Evolutionary conservation across 2,888 invertebrate species (phyloP), one percentile per base, ranked within the genome.

Genomic region (Ametastegia equiseti): DNA sequence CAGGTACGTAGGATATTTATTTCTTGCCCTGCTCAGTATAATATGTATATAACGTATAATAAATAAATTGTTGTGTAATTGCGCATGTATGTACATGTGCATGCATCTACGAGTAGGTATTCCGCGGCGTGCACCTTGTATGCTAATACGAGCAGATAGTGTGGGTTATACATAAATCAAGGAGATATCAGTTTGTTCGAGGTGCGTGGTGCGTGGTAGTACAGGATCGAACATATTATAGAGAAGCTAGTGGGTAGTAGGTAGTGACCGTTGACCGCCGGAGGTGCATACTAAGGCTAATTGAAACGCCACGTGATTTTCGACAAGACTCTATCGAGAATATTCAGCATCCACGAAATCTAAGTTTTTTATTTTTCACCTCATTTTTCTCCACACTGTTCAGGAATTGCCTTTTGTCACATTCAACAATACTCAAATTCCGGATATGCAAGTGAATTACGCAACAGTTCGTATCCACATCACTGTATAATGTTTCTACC

Each of bases 101-200:
- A 19, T n/a, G n/a, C n/a, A 39, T 33, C 65, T 39, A 39, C 23
- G 15, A 11, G 2, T 13, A 19, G 6, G 65, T 65, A n/a, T 39
- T 39, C 7, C 39, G n/a, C 39, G 60, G 9, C 23, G 30, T 60
- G 3, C 15, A 60, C 13, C 23, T 60, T 11, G 30, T 60, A 60
- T 60, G 60, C 30, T 60, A 60, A 60, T 60, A 1, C 60, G 36
- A 39, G 36, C 39, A 39, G 65, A 67, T 67, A 67, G 65, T 4
- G 19, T n/a, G 1, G 3, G 9, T 67, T n/a, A n/a, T n/a, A n/a
- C n/a, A 67, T 67, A 36, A 67, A 67, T 67, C 65, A 67, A 67
- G 65, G n/a, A 33, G 65, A 39, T 65, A 65, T 65, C 65, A 65
- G 39, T 39, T 65, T 67, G 39, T n/a, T 67, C n/a, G 65, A 67